phyloP scores from a whole-genome alignment of 2,113 vertebrate genomes.

The Tringa solitaria region DNA sequence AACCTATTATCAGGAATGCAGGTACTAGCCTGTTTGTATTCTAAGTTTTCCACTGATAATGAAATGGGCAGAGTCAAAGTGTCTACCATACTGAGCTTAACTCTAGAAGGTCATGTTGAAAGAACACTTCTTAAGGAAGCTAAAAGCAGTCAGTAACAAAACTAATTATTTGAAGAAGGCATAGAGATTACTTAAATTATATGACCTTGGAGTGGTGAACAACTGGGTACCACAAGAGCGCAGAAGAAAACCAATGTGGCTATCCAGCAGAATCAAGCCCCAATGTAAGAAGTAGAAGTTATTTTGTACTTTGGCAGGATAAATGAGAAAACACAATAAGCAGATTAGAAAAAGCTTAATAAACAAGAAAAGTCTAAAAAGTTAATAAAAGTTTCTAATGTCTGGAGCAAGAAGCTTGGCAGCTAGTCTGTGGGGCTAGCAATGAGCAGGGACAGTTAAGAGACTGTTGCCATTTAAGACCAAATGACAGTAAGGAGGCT shows the following conservation, averaged over 20 bases:
- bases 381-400: not conserved
- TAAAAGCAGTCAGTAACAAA: not conserved
- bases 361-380: not conserved
- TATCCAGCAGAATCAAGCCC: not conserved
- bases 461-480: not conserved
- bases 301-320: not conserved
- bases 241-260: not conserved
- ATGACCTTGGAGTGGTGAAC: not conserved
- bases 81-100: not conserved
- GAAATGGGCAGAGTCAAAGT: not conserved
- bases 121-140: not conserved
- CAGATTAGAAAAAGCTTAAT: not conserved
- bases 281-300: not conserved
- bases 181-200: not conserved
- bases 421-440: not conserved
- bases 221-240: not conserved
- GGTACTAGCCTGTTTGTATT: not conserved
- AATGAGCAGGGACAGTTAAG: no score
- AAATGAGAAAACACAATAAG: not conserved
- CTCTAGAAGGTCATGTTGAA: not conserved
- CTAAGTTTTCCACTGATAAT: not conserved
- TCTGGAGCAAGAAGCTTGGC: not conserved
- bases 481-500: not conserved
- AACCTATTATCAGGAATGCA: not conserved
- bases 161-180: not conserved